phyloP scores from a whole-genome alignment of 2,888 invertebrate genomes.

The Dicyrtomina minuta region DNA sequence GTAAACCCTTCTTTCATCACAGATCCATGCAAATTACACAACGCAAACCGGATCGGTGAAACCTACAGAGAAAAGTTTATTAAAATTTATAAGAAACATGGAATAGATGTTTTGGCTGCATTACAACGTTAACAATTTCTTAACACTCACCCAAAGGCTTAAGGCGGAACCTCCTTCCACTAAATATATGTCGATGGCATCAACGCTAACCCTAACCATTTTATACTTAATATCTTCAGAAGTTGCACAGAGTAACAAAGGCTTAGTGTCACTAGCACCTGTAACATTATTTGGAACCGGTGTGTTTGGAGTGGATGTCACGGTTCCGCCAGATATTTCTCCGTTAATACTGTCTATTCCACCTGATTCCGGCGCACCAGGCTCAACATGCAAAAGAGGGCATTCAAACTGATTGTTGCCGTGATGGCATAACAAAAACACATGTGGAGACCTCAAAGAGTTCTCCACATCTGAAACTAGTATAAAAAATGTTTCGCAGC shows the following conservation, averaged over 20 bases:
- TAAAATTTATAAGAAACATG: not conserved
- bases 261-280: not conserved
- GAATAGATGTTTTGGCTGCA: constrained; percentile 2
- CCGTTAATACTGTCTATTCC: not conserved
- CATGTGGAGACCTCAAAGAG: constrained; percentile 77
- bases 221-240: constrained; percentile 87
- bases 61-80: constrained; percentile 59
- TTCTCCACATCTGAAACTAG: constrained; percentile 88
- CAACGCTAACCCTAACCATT: constrained; percentile 84
- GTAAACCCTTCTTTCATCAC: constrained; percentile 88
- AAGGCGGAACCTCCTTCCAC: constrained; percentile 86
- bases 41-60: constrained; percentile 82
- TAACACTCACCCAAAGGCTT: constrained; percentile 70
- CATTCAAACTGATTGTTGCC: constrained; percentile 71
- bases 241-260: constrained; percentile 68
- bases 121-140: not conserved
- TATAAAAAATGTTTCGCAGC: constrained; percentile 83
- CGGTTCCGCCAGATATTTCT: constrained; percentile 12
- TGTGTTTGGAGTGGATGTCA: constrained; percentile 13
- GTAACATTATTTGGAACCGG: constrained; percentile 20
- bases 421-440: constrained; percentile 76
- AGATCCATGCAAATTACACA: constrained; percentile 92
- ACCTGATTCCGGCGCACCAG: constrained; percentile 8
- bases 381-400: constrained; percentile 55
- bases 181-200: constrained; percentile 85